phyloP scores from a whole-genome alignment of 2,888 invertebrate genomes.

The Hololepta plana region DNA sequence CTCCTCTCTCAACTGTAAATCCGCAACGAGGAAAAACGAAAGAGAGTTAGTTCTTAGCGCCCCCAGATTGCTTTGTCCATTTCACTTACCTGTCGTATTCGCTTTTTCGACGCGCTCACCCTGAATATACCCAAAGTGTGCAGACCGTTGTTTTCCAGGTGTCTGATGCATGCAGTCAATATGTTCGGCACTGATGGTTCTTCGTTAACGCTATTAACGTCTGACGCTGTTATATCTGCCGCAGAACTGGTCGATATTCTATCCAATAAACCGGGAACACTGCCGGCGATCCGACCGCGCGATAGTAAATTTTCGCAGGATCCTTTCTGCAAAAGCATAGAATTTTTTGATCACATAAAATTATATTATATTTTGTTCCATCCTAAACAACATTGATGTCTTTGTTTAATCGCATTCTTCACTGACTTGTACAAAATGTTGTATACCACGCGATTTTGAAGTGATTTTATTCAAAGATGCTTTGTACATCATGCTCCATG shows the following conservation, averaged over 20 bases:
- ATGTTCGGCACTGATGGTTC: constrained; percentile 54
- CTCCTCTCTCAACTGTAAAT: constrained; percentile 64
- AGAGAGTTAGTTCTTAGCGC: not conserved
- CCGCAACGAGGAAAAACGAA: not conserved
- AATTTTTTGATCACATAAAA: not conserved
- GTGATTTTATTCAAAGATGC: no score
- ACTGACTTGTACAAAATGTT: no score
- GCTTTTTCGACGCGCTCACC: constrained; percentile 80
- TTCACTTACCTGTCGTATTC: constrained; percentile 76
- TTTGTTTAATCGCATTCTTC: no score
- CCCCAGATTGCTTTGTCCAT: not conserved
- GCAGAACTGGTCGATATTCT: constrained; percentile 26
- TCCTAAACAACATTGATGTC: not conserved
- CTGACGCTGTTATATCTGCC: constrained; percentile 27
- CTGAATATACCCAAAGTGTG: constrained; percentile 80
- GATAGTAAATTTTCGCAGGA: constrained; percentile 55
- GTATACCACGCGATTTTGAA: no score
- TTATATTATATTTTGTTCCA: not conserved
- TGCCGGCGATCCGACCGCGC: constrained; percentile 35
- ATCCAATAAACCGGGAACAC: constrained; percentile 28
- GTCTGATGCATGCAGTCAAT: constrained; percentile 61
- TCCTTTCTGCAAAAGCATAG: constrained; percentile 41
- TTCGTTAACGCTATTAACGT: constrained; percentile 18
- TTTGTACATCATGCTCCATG: no score
- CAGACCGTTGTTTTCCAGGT: constrained; percentile 65